A percentile compares a stretch with the other conserved stretches of the same genome.
Conservation (phyloP, 2,888 invertebrate genomes). For the Schrankia costaestrigalis region DNA sequence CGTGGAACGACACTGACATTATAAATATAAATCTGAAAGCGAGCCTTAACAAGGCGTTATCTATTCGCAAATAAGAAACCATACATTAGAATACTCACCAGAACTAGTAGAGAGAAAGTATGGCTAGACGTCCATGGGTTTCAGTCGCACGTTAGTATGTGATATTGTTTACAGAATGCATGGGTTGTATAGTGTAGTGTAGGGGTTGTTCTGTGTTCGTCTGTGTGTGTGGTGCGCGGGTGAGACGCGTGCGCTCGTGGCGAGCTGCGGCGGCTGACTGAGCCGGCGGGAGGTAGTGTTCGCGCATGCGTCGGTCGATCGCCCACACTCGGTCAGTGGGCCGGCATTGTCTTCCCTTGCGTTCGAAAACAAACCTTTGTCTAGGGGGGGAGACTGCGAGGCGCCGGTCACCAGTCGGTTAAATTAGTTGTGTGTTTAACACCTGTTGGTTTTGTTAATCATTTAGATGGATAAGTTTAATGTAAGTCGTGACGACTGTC, state of each 20-base stretch:
- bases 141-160: too few species aligned
- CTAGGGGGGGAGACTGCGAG: constrained; percentile 65
- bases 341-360: constrained; percentile 53
- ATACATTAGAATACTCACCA: constrained; percentile 32
- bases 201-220: constrained; percentile 20
- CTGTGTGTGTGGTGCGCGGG: constrained; percentile 19
- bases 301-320: constrained; percentile 77
- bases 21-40: constrained; percentile 1
- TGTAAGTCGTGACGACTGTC: too few species aligned
- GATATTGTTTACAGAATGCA: constrained; percentile 34
- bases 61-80: constrained; percentile 28
- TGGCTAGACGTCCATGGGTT: too few species aligned
- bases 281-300: constrained; percentile 43
- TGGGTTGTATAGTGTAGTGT: too few species aligned
- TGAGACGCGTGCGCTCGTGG: constrained; percentile 34
- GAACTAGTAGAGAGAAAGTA: too few species aligned
- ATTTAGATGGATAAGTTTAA: constrained; percentile 13
- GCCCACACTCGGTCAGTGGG: constrained; percentile 75
- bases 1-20: constrained; percentile 22
- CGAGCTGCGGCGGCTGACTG: constrained; percentile 42
- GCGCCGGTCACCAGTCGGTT: constrained; percentile 56
- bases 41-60: constrained; percentile 6
- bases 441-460: constrained; percentile 57
- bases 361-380: constrained; percentile 75
- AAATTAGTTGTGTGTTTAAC: constrained; percentile 56